A percentile compares a stretch with the other conserved stretches of the same genome.
Conservation (phyloP, 2,797 vertebrate genomes). For the Tiaroga cobitis region DNA sequence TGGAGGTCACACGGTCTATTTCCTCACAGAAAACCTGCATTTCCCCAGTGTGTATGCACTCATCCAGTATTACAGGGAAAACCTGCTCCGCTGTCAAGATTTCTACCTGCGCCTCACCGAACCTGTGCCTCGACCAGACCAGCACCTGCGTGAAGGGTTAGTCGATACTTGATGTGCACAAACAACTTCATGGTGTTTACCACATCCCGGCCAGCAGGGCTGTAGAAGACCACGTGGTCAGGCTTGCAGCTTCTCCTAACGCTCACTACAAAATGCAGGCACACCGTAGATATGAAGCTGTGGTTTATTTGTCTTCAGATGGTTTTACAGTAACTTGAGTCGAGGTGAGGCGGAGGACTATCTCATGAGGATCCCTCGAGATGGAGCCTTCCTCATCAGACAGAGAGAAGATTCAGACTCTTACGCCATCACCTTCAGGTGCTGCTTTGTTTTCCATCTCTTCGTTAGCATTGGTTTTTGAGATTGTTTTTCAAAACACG, state of each 20-base stretch:
- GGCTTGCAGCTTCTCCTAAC: not conserved
- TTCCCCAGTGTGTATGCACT: slow-evolving; percentile 87
- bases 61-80: slow-evolving; percentile 91
- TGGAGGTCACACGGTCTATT: slow-evolving; percentile 80
- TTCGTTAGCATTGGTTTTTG: not conserved
- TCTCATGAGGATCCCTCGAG: slow-evolving; percentile 91
- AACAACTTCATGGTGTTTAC: slow-evolving; percentile 6
- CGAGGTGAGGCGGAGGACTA: slow-evolving; percentile 94
- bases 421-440: slow-evolving; percentile 98
- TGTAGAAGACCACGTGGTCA: slow-evolving; percentile 10
- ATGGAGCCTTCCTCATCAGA: slow-evolving; percentile 95
- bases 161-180: slow-evolving; percentile 56
- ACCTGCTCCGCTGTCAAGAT: slow-evolving; percentile 89
- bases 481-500: not conserved
- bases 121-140: slow-evolving; percentile 85
- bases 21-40: slow-evolving; percentile 89
- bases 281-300: not conserved
- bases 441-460: not conserved
- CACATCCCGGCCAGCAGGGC: slow-evolving; percentile 23
- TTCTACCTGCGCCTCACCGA: slow-evolving; percentile 93
- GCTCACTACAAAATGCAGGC: not conserved
- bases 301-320: slow-evolving; percentile 74
- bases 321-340: slow-evolving; percentile 95
- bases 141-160: slow-evolving; percentile 86
- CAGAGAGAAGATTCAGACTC: slow-evolving; percentile 87